Percentiles rank a stretch among this genome's conserved stretches.
Conservation (phyloP, 2,113 vertebrate species). For the Murina feae region DNA sequence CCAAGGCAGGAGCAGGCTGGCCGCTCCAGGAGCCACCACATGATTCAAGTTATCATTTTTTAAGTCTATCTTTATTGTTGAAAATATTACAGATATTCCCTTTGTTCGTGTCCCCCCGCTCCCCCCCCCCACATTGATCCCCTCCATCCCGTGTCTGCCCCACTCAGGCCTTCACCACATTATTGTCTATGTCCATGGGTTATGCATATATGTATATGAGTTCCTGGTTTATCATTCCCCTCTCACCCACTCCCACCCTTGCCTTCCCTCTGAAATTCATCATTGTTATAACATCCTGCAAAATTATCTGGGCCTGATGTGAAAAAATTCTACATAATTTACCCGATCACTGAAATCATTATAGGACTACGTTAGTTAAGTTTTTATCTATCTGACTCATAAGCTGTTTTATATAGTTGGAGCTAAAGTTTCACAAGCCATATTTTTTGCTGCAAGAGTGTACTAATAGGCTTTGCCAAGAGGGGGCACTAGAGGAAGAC, state of each 20-base stretch:
- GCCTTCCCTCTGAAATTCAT: too few species aligned
- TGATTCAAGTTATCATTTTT: not conserved
- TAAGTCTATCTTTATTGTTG: not conserved
- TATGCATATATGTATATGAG: too few species aligned
- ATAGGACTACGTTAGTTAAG: not conserved
- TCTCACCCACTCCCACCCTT: too few species aligned
- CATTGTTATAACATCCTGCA: not conserved
- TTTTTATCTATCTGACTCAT: not conserved
- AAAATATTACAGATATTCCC: too few species aligned
- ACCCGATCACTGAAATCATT: not conserved
- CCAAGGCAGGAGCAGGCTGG: too few species aligned
- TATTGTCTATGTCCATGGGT: too few species aligned
- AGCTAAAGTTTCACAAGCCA: not conserved
- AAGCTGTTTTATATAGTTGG: not conserved
- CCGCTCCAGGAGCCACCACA: accelerated
- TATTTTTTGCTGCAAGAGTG: not conserved
- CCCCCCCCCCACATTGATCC: too few species aligned
- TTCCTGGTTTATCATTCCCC: too few species aligned
- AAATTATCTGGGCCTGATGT: not conserved
- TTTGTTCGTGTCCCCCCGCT: too few species aligned
- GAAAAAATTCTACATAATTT: not conserved
- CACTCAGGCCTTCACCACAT: too few species aligned
- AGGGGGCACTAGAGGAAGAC: not conserved
- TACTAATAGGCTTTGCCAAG: not conserved
- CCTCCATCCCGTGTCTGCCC: too few species aligned